These are phyloP conservation scores for Sebastiscus tertius DNA, from an alignment of 2,797 vertebrate genomes.

Conservation along the genomic window DNA sequence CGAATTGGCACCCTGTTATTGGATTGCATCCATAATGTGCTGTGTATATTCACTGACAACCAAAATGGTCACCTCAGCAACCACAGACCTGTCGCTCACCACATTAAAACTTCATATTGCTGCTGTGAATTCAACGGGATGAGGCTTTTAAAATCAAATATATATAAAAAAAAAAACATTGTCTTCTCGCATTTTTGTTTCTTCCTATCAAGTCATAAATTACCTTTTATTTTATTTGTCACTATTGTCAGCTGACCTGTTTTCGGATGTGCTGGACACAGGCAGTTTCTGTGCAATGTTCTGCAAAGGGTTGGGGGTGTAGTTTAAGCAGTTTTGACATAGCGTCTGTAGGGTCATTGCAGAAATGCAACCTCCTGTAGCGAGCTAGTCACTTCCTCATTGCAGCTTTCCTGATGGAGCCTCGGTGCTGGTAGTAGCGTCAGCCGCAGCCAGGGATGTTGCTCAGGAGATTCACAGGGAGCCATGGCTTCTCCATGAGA, in stretches of 20 bases:
- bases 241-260: background rate
- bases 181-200: background rate
- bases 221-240: background rate
- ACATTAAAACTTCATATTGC: background rate
- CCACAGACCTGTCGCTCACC: background rate
- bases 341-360: constrained; percentile 49
- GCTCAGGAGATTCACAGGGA: constrained; percentile 84
- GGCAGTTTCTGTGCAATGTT: background rate
- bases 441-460: constrained; percentile 81
- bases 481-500: constrained; percentile 86
- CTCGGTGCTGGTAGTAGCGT: constrained; percentile 37
- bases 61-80: background rate
- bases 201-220: background rate
- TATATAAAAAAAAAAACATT: background rate
- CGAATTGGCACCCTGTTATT: background rate
- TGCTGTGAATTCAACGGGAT: background rate
- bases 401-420: constrained; percentile 52
- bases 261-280: background rate
- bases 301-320: constrained; percentile 15
- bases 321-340: constrained; percentile 40
- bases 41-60: background rate
- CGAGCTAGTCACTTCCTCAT: constrained; percentile 71
- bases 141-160: background rate
- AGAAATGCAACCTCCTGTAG: constrained; percentile 70
- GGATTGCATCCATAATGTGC: background rate